phyloP scores from a whole-genome alignment of 2,113 vertebrate genomes.

The Actenoides lindsayi region DNA sequence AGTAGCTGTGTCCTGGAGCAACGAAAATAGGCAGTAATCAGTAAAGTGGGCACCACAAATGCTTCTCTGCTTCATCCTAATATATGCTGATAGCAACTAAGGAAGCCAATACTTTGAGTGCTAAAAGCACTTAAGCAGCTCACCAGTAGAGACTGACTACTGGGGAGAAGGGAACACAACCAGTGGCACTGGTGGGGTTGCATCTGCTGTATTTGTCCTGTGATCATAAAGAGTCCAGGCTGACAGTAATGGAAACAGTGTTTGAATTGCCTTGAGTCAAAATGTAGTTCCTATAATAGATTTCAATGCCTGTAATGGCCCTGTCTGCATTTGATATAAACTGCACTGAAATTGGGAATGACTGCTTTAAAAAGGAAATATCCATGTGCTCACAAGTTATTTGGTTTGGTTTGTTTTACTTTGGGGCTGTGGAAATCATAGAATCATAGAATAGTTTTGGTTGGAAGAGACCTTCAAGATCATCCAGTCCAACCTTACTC shows the following conservation, averaged over 20 bases:
- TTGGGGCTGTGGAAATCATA: too few species aligned
- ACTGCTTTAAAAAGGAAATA: too few species aligned
- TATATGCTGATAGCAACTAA: neutral
- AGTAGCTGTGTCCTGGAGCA: neutral
- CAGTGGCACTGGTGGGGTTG: accelerated
- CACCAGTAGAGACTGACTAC: neutral
- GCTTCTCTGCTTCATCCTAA: neutral
- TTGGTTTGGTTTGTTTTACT: too few species aligned
- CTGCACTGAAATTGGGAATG: too few species aligned
- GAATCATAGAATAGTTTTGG: too few species aligned
- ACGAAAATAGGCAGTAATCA: neutral
- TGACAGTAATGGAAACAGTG: neutral
- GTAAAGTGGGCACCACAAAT: neutral
- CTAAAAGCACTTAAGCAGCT: accelerated
- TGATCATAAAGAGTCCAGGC: neutral
- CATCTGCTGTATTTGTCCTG: accelerated
- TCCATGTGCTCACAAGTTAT: too few species aligned
- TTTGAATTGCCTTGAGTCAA: too few species aligned
- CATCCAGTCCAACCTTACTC: too few species aligned
- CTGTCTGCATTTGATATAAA: too few species aligned
- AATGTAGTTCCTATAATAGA: too few species aligned
- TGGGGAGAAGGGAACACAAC: neutral
- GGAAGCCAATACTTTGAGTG: neutral
- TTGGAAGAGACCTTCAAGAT: too few species aligned
- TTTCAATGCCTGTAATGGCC: too few species aligned